Evolutionary conservation across 2,888 invertebrate genomes (phyloP), one percentile per base, ranked within the genome.

Genomic region (Sympetrum striolatum): DNA sequence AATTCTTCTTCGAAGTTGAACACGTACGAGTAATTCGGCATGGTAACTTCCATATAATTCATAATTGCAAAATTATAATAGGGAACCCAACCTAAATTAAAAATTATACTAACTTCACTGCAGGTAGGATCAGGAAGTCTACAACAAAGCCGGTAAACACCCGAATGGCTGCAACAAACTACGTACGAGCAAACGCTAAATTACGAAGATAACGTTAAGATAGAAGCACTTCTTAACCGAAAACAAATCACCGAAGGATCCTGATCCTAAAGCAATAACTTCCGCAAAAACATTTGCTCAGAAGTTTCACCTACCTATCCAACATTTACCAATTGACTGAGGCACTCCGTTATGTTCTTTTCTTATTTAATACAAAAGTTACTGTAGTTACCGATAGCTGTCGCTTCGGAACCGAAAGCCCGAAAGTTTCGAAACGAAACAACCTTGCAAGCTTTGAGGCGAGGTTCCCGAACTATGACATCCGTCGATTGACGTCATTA

Each of bases 1-100:
- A 99, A 99, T 93, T 98, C 97, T 93, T 97, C 97, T 95, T 99
- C 99, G 93, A 99, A 99, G 93, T 98, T 97, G 95, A 99, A 98
- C 93, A 98, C 96, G 94, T 98, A 98, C 81, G 98, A 97, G 94
- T 98, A 98, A 94, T 98, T 98, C 91, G 97, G 97, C 93, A 95
- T 93, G 91, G 96, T 96, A 90, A 97, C 96, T 93, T 95, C 95
- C 93, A 95, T 94, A 91, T 93, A 93, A 93, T 95, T 93, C 93
- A 94, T 93, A 90, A 93, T 93, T 82, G 39, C 44, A 81, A 90
- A 82, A 73, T 64, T 90, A n/a, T n/a, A 35, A 81, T 31, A 39
- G 12, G 37, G 80, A 0, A 86, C 31, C 48, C 44, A 22, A 79
- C 79, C 90, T 48, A 48, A 60, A 35, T 48, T 39, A n/a, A n/a